Base-by-base conservation (phyloP, 2,113 vertebrate species). In the Labeo catla region DNA sequence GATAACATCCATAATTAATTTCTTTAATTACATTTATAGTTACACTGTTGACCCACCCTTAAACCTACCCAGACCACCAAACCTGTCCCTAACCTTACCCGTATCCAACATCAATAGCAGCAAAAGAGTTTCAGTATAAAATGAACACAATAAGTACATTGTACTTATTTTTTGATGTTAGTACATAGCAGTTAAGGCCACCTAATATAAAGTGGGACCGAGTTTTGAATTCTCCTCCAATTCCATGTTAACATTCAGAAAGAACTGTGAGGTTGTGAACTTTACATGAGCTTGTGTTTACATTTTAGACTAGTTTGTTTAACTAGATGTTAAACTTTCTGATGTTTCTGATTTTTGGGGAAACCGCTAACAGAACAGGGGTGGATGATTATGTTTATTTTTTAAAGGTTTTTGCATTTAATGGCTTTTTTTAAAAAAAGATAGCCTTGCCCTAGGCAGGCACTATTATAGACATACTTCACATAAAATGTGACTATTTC, bases 131-230 rank as follows among this genome's bases (percentile, higher is more conserved):
- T 28, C 28, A 28, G 28, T 28, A 28, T 28, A 28, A 28, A 28
- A 28, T 28, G 28, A 28, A 28, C 28, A 28, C 1, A 28, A 28
- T 28, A 28, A 28, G 28, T 28, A 28, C 28, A 28, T 28, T 28
- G 28, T 28, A 28, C 28, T 28, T 28, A 28, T 28, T 28, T 28
- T 28, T 28, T 28, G 28, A 28, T 28, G 28, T 28, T 1, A 28
- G 28, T 28, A 28, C 28, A 28, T 28, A 28, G 28, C 28, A 28
- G 28, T 28, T 28, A 28, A 28, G 28, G 28, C 28, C 28, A 28
- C 28, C 28, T 28, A 28, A 28, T 28, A 28, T 28, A 28, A 28
- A 28, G 28, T 28, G 28, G 1, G 92, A 91, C 89, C 90, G 91
- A 89, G 78, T 36, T 66, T 66, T 47, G 5, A 23, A 34, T 63